A percentile compares a stretch with the other conserved stretches of the same genome.
Conservation (phyloP, 2,797 vertebrate genomes). For the Morelia viridis region DNA sequence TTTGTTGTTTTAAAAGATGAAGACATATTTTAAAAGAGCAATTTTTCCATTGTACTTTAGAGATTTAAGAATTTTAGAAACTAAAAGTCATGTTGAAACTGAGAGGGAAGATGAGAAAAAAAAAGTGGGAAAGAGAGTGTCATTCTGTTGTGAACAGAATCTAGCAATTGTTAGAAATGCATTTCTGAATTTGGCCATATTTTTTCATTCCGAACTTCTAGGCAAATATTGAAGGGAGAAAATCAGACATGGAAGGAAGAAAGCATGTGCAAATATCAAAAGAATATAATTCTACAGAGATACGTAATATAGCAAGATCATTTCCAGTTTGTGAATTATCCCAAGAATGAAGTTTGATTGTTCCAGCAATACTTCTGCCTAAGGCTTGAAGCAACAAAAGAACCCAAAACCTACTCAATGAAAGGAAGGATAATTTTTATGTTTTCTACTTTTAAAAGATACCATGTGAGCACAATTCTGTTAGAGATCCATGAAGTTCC, state of each 20-base stretch:
- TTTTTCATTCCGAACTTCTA: not conserved
- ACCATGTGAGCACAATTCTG: not conserved
- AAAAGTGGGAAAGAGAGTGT: not conserved
- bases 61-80: not conserved
- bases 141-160: not conserved
- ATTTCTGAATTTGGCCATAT: not conserved
- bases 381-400: not conserved
- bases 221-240: not conserved
- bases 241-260: not conserved
- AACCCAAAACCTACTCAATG: not conserved
- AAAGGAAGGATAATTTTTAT: not conserved
- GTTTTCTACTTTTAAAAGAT: not conserved
- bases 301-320: not conserved
- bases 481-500: not conserved
- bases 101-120: not conserved
- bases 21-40: not conserved
- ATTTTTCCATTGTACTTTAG: not conserved
- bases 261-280: not conserved
- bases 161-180: not conserved
- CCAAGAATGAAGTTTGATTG: not conserved
- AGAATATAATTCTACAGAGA: not conserved
- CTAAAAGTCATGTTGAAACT: not conserved
- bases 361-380: not conserved
- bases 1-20: not conserved
- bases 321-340: not conserved